These are phyloP conservation scores for Phataginus tetradactyla DNA, from an alignment of 2,797 vertebrate species.

Conservation along the genomic window DNA sequence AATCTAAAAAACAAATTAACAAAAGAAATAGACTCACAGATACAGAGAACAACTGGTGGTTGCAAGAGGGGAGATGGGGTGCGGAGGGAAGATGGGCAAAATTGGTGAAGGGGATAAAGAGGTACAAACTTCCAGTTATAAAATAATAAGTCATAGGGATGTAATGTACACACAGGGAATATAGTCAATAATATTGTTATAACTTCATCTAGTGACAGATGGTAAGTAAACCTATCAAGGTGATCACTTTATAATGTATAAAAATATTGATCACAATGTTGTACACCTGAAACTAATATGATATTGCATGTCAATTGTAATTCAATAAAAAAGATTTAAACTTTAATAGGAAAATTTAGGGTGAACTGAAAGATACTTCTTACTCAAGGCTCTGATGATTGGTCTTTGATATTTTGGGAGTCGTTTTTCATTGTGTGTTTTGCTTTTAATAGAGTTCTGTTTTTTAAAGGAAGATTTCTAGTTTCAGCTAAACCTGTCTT, in stretches of 20 bases:
- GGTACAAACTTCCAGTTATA: not conserved
- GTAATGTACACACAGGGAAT: not conserved
- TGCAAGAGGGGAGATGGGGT: not conserved
- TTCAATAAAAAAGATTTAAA: not conserved
- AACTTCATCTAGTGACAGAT: not conserved
- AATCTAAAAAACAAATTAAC: not conserved
- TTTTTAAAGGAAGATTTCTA: conserved; percentile 2
- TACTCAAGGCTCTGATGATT: not conserved
- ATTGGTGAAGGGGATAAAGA: not conserved
- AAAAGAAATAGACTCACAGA: not conserved
- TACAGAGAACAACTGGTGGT: not conserved
- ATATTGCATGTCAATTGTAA: not conserved
- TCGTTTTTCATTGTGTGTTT: not conserved
- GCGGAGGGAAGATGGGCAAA: not conserved
- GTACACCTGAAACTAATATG: not conserved
- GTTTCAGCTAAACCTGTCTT: conserved; percentile 21
- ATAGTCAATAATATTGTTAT: not conserved
- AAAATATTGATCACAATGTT: not conserved
- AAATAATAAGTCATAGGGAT: not conserved
- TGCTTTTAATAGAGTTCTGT: conserved; percentile 38
- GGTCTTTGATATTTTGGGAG: not conserved
- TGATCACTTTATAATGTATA: not conserved
- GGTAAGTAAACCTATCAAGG: not conserved
- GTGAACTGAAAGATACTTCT: not conserved
- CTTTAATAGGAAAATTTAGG: not conserved